Conservation (phyloP, 2,113 vertebrate genomes). For the Planiliza haematocheilus region DNA sequence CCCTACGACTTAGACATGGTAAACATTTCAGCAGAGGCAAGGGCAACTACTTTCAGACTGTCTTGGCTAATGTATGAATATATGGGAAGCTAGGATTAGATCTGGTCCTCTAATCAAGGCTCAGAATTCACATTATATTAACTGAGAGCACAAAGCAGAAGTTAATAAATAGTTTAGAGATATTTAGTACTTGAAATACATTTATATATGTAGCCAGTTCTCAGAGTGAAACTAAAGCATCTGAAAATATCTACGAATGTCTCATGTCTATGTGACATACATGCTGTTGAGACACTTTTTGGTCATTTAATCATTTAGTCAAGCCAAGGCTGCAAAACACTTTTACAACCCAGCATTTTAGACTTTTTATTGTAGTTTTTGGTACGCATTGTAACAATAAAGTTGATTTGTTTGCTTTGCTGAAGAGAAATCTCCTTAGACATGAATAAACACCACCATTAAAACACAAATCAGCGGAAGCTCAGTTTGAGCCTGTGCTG, state of each 20-base stretch:
- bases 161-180: too few species aligned
- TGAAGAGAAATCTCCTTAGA: background rate
- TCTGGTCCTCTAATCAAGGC: background rate
- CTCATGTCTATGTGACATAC: too few species aligned
- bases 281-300: too few species aligned
- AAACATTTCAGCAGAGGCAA: background rate
- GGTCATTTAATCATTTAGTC: background rate
- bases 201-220: too few species aligned
- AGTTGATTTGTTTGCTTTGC: background rate
- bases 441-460: background rate
- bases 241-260: too few species aligned
- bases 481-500: constrained; percentile 4
- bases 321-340: background rate
- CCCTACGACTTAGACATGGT: background rate
- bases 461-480: background rate
- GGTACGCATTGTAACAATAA: background rate
- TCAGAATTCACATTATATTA: too few species aligned
- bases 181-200: too few species aligned
- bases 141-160: too few species aligned
- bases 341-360: background rate
- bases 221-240: too few species aligned
- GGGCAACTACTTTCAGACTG: background rate
- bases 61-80: background rate
- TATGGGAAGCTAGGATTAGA: background rate
- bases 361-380: background rate